These are phyloP conservation scores for Actinopyga echinites DNA, from an alignment of 53 echinoderm and acorn worm genomes.

Conservation along the genomic window DNA sequence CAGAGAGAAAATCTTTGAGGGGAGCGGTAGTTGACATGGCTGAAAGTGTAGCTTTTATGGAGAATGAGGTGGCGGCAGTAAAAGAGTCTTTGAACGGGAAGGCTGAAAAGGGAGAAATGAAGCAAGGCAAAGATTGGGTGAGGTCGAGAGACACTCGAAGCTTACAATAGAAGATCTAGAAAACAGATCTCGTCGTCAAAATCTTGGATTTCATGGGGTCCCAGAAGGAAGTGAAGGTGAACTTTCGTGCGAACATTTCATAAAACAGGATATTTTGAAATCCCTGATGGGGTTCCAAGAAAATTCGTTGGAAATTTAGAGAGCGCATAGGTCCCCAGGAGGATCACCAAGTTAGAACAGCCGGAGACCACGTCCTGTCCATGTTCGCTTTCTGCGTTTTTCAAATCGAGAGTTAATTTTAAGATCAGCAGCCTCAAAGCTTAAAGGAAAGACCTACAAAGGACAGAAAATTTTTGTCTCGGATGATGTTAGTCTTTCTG, in stretches of 20 bases:
- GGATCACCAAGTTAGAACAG: background rate
- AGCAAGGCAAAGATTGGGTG: too few species aligned
- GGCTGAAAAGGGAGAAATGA: too few species aligned
- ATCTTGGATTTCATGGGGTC: background rate
- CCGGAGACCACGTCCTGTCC: background rate
- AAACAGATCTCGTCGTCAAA: background rate
- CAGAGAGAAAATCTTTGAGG: too few species aligned
- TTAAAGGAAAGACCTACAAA: background rate
- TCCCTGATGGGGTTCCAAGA: too few species aligned
- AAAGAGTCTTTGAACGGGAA: too few species aligned
- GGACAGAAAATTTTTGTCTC: background rate
- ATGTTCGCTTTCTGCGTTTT: background rate
- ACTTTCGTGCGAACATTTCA: too few species aligned
- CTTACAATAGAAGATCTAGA: conserved; percentile 1
- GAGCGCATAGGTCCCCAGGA: background rate
- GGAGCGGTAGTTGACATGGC: too few species aligned
- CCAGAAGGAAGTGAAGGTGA: background rate
- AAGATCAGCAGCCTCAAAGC: background rate
- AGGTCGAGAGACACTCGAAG: too few species aligned
- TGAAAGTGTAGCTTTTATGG: too few species aligned
- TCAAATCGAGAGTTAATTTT: background rate
- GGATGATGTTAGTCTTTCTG: background rate
- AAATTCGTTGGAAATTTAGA: background rate
- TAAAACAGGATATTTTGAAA: too few species aligned
- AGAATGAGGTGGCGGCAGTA: too few species aligned